Base-by-base conservation (phyloP, 2,797 vertebrate species). In the Champsocephalus gunnari region DNA sequence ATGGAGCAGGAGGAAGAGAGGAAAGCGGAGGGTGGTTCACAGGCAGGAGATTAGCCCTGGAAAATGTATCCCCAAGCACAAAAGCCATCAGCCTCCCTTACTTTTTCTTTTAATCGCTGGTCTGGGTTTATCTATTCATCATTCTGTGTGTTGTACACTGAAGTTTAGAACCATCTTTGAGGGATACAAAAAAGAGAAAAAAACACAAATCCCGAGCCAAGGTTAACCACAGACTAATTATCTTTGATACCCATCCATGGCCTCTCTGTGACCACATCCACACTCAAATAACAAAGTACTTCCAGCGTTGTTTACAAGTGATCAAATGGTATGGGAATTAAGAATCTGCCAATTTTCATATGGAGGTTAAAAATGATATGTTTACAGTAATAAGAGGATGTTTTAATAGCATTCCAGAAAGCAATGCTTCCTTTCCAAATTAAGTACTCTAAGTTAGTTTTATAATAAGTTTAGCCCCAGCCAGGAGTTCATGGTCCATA, bases 1-100 rank as follows among this genome's bases (percentile, higher is more conserved):
- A 55, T 45, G 68, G 75, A 85, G 87, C 71, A 64, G 66, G 80
- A 81, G 83, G 74, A 72, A 79, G 64, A 72, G 75, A 73, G 75
- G 81, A 60, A 88, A 87, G 80, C 24, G 3, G 77, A 84, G 82
- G 87, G 83, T 91, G 87, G 86, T 86, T 92, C 87, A 89, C 84
- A 88, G 89, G 86, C 75, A 84, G 80, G 75, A 93, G 88, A 93
- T 92, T 92, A 92, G 86, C 85, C 82, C 88, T 79, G 77, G 84
- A 91, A 94, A 94, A 94, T 91, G 90, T 88, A 93, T 93, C 89
- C 86, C 89, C 65, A 12, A 91, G 86, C 90, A 90, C 87, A 90
- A 90, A 92, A 90, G 88, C 80, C 86, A 81, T 80, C 32, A 80
- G 74, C 85, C 73, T 73, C 83, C 75, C 70, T 65, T 61, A 74